Conservation (phyloP, 1,140 invertebrate genomes). For the Heliothis virescens region DNA sequence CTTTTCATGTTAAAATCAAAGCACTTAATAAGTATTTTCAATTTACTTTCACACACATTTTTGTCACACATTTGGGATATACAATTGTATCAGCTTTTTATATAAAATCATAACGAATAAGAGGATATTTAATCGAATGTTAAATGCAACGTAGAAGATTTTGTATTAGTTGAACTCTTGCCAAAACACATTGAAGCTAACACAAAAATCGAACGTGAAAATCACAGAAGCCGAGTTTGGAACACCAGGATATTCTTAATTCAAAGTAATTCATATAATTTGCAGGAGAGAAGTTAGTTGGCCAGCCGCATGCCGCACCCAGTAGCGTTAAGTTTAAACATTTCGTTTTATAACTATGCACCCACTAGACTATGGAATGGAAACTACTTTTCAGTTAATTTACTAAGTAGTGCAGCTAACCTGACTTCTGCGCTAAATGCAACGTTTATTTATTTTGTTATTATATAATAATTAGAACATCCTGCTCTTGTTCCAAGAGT, state of each 20-base stretch:
- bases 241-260: conserved; percentile 27
- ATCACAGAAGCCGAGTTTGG: not conserved
- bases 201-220: conserved; percentile 13
- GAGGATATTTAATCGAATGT: conserved; percentile 22
- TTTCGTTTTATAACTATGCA: conserved; percentile 43
- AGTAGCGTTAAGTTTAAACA: conserved; percentile 31
- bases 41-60: no score
- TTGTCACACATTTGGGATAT: no score
- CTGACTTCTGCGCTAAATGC: not conserved
- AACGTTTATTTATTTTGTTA: conserved; percentile 4
- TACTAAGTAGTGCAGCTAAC: conserved; percentile 40
- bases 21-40: no score
- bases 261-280: conserved; percentile 28
- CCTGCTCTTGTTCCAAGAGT: not conserved
- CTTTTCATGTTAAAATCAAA: no score
- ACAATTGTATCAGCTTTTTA: no score
- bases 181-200: conserved; percentile 21
- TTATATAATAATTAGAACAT: conserved; percentile 3
- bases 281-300: conserved; percentile 6
- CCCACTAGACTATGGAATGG: conserved; percentile 34
- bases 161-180: conserved; percentile 21
- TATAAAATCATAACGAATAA: no score
- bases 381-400: conserved; percentile 35
- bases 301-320: not conserved
- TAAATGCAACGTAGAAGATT: conserved; percentile 33